phyloP scores from a whole-genome alignment of 2,888 invertebrate species.

The Eupelmus urozonus region DNA sequence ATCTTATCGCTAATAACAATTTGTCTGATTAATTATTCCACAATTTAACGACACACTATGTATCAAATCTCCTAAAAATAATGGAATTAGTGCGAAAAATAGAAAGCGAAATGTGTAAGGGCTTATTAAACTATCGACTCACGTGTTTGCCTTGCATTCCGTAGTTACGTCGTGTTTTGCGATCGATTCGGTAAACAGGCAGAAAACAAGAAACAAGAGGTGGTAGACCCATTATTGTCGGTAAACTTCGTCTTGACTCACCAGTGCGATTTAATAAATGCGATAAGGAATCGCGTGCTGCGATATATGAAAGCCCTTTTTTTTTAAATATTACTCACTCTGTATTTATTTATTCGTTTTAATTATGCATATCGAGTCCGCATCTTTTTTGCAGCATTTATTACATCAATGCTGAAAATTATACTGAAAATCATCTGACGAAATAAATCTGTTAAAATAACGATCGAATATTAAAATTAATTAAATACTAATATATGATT shows the following conservation, averaged over 20 bases:
- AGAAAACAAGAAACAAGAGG: background rate
- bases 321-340: too few relatives aligned
- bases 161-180: constrained; percentile 63
- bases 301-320: constrained; percentile 29
- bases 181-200: constrained; percentile 68
- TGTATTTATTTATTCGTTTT: too few relatives aligned
- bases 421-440: too few relatives aligned
- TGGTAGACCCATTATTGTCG: constrained; percentile 62
- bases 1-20: constrained; percentile 56
- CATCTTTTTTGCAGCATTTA: constrained; percentile 15
- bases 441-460: too few relatives aligned
- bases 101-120: constrained; percentile 46
- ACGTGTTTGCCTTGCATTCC: constrained; percentile 65
- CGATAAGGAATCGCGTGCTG: constrained; percentile 62
- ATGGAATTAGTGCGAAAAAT: background rate
- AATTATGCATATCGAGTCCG: background rate
- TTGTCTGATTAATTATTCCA: constrained; percentile 49
- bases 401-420: too few relatives aligned
- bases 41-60: background rate
- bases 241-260: constrained; percentile 65
- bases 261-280: constrained; percentile 39
- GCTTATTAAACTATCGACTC: constrained; percentile 52
- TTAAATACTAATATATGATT: too few relatives aligned
- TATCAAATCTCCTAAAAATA: too few relatives aligned
- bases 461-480: too few relatives aligned